Evolutionary conservation across 1,140 invertebrate species (phyloP), one percentile per base, ranked within the genome.

Genomic region (Drosophila ohnishii): DNA sequence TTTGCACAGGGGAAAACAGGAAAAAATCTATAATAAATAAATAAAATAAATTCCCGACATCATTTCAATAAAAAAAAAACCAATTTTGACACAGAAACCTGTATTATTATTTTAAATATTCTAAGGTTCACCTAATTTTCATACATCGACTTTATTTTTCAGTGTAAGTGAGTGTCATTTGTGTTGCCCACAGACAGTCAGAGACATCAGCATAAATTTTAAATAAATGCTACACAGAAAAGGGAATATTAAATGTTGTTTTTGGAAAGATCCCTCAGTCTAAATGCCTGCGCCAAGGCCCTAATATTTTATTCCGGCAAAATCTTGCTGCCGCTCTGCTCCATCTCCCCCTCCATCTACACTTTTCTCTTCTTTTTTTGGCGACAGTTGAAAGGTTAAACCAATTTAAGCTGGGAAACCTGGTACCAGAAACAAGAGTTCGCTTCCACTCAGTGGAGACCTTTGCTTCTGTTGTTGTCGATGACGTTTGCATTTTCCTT

Each of bases 181-280:
- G 61, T 48, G 55, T 55, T 39, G 34, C 66, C 45, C 70, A 66
- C 69, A 85, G 80, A 84, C 77, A 69, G 65, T 66, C 67, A 62
- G 77, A 83, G 79, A 87, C 85, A 87, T 87, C 84, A 87, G 84
- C 84, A 87, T 87, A 87, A 84, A 87, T 87, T 87, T 87, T 78
- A 87, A 84, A 87, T 84, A 87, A 88, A 88, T 80, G 77, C 80
- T 76, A 71, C 56, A 75, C 59, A 78, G 56, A 87, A 87, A 55
- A 87, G 84, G 66, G 84, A 87, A 87, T 87, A 75, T 88, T 84
- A 87, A 88, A 87, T 87, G 84, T 60, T 71, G 61, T 66, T 82
- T 66, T 59, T 58, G 75, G 28, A 51, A 50, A 55, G 44, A 50
- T 76, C 42, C 73, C 44, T 71, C 67, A 58, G 35, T 50, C 73